A percentile compares a stretch with the other conserved stretches of the same genome.
Evolutionary conservation across 1,140 invertebrate species (phyloP).

Genomic region (Brachionus rubens): DNA sequence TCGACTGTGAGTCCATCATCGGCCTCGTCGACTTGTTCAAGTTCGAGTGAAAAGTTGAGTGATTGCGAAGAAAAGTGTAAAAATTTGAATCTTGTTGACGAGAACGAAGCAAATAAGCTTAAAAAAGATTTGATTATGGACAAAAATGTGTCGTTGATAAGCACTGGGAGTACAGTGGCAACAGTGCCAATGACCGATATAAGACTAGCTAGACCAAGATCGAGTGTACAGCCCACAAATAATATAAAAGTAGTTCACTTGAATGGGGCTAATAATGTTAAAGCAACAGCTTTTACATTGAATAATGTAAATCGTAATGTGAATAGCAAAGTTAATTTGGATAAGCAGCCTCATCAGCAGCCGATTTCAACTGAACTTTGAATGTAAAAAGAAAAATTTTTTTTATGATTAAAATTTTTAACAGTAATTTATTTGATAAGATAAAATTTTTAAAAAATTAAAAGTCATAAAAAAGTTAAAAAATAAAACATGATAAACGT

Average conservation of each 20-base stretch:
- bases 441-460: no score
- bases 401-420: background rate
- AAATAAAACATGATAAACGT: no score
- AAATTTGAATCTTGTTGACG: no score
- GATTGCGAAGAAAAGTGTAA: background rate
- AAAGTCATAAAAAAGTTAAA: no score
- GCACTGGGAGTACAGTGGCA: background rate
- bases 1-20: background rate
- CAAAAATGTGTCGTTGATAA: background rate
- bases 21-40: slow-evolving; percentile 6
- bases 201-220: background rate
- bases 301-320: background rate
- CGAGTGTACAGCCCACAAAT: background rate
- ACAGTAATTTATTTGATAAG: no score
- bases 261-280: background rate
- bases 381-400: no score
- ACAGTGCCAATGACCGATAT: background rate
- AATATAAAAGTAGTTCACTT: background rate
- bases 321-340: no score
- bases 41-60: slow-evolving; percentile 7
- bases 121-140: background rate
- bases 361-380: background rate
- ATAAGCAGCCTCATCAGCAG: background rate
- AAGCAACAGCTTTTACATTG: background rate
- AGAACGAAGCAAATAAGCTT: no score